Conservation (phyloP, 2,797 vertebrate species). For the Microhierax caerulescens region DNA sequence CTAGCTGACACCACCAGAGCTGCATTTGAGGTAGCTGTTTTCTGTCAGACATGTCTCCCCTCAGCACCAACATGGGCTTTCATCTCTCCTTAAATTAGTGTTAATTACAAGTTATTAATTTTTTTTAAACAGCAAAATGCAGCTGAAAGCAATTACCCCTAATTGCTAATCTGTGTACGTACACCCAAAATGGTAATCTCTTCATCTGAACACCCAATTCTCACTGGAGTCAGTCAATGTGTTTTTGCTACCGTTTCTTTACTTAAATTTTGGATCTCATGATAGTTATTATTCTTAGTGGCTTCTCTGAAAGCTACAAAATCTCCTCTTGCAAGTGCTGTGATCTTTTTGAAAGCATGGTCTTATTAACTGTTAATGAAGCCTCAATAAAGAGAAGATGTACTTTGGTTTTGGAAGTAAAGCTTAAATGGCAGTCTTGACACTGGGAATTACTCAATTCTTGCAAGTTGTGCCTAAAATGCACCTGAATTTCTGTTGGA, state of each 20-base stretch:
- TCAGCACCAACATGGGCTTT: conserved; percentile 25
- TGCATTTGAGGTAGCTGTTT: conserved; percentile 23
- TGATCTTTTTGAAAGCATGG: background rate
- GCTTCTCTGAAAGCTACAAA: background rate
- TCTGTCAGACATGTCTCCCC: background rate
- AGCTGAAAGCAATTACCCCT: conserved; percentile 56
- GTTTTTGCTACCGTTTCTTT: background rate
- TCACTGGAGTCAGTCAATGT: background rate
- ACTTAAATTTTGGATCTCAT: background rate
- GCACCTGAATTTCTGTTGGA: background rate
- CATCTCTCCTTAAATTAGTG: conserved; percentile 48
- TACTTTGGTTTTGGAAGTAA: background rate
- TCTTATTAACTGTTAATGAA: background rate
- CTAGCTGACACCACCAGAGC: background rate
- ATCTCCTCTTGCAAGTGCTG: background rate
- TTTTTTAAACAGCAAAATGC: conserved; percentile 22
- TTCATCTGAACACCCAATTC: conserved; percentile 25
- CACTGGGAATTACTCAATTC: background rate
- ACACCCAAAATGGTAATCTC: conserved; percentile 8
- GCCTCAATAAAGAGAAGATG: background rate
- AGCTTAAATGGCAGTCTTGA: background rate
- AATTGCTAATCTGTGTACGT: conserved; percentile 40
- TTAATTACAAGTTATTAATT: conserved; percentile 49
- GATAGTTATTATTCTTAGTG: background rate
- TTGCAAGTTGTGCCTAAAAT: background rate